Conservation (phyloP, 2,888 invertebrate species). For the Neuroscelio doddi region DNA sequence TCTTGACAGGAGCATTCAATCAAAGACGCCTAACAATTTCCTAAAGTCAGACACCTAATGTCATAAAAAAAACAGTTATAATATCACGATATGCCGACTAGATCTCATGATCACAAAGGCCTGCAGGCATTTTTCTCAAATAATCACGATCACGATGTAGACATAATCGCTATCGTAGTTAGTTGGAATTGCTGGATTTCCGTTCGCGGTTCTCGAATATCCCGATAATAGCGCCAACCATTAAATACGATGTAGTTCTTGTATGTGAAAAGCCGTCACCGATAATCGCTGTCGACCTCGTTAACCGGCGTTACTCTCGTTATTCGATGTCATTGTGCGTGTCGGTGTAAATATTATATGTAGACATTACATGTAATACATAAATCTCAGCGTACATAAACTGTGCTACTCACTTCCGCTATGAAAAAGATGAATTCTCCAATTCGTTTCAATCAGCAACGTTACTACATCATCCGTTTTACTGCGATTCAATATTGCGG, state of each 20-base stretch:
- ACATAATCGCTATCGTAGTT: constrained; percentile 47
- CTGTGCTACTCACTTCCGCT: constrained; percentile 29
- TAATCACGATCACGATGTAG: constrained; percentile 45
- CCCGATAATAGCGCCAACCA: constrained; percentile 58
- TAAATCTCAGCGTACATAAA: constrained; percentile 39
- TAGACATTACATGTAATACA: constrained; percentile 23
- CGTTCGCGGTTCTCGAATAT: constrained; percentile 60
- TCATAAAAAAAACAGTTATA: constrained; percentile 12
- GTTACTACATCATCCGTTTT: background rate
- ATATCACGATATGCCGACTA: constrained; percentile 31
- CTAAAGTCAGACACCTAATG: too few species aligned
- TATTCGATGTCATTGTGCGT: constrained; percentile 17
- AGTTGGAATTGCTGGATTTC: constrained; percentile 51
- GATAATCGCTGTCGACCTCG: constrained; percentile 54
- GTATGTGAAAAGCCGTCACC: constrained; percentile 48
- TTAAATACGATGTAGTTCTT: constrained; percentile 53
- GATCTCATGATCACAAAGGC: constrained; percentile 24
- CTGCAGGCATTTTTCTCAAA: constrained; percentile 36
- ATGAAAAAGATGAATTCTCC: constrained; percentile 23
- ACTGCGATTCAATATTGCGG: constrained; percentile 5
- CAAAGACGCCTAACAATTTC: too few species aligned
- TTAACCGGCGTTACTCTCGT: constrained; percentile 51
- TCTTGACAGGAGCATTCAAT: too few species aligned
- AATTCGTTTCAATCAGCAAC: constrained; percentile 8
- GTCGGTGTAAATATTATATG: constrained; percentile 19